Base-by-base conservation (phyloP, 2,797 vertebrate species). In the Tokudaia muenninki region DNA sequence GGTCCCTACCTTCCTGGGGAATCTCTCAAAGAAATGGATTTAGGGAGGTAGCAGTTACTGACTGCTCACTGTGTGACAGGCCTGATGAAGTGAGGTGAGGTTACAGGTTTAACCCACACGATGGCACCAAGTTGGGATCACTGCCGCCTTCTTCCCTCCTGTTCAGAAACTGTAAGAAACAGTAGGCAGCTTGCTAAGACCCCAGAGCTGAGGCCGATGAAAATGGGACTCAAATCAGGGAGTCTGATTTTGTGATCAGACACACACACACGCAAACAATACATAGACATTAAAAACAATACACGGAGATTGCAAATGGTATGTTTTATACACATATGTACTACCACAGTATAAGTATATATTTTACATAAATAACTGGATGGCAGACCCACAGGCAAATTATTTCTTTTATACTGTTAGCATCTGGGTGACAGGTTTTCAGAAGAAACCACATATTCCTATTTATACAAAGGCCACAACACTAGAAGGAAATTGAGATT, bases 91-190 rank as follows among this genome's bases (percentile, higher is more conserved):
- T 17, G 12, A 47, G 44, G 67, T 34, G 12, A n/a, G 70, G 63
- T 59, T 65, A 94, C 6, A 91, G 77, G 87, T 59, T 93, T 67
- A 67, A 75, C 83, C 61, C n/a, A 79, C 52, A 80, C 57, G 57
- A 50, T 55, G 93, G 90, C 8, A 29, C 31, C 59, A 24, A 63
- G 16, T 47, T 91, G 77, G 34, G n/a, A 78, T 61, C 52, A 94
- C 72, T 41, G 24, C 78, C n/a, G 59, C 57, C 55, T 74, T 63
- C 65, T 78, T 59, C 47, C 29, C 55, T 55, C 78, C 41, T 94
- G 95, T 81, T 86, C 86, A 94, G 65, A 97, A 97, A 93, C 37
- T 82, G 41, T n/a, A 65, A 90, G 70, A 92, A 83, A 67, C 14
- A 90, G 55, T 59, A 92, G 70, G 59, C 26, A 91, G 83, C 14